Evolutionary conservation across 2,888 invertebrate species (phyloP), one percentile per base, ranked within the genome.

Genomic region (Metalampra italica): DNA sequence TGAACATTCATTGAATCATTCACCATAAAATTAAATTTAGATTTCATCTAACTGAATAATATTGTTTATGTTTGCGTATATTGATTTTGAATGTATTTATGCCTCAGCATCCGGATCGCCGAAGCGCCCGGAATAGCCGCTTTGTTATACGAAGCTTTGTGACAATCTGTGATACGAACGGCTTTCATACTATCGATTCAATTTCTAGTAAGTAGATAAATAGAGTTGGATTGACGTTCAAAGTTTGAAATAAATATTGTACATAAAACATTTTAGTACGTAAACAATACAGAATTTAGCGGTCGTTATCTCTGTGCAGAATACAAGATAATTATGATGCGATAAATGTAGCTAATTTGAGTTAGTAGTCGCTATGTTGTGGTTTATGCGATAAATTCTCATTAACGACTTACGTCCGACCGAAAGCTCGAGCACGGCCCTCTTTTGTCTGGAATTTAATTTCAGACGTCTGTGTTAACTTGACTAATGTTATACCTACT

Each of bases 11-110:
- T 60, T 67, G 71, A 74, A 62, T 71, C 72, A 68, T 60, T 63
- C 60, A 55, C 62, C 54, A 66, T 69, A 61, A 70, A 72, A 65
- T 77, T 73, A 75, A 63, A 70, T 71, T 68, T 71, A 68, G 70
- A 68, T 61, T 64, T 66, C 60, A 55, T 22, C 61, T 52, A 65
- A 60, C 61, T 56, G 62, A 63, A 67, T 64, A 63, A 67, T 64
- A 53, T 59, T 57, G 60, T 64, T 62, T 58, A 56, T 59, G 55
- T 54, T 53, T 51, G 51, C 51, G 62, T 63, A 65, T 67, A 64
- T 66, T 64, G 62, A 64, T 55, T 57, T 56, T 29, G 42, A 52
- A 51, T 53, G 47, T 52, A 53, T 58, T 50, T 53, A 38, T 47
- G 48, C 47, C 50, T 42, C 45, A 29, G 58, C 60, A 59, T 68